Conservation (phyloP, 2,113 vertebrate species). For the Rhinopithecus roxellana region DNA sequence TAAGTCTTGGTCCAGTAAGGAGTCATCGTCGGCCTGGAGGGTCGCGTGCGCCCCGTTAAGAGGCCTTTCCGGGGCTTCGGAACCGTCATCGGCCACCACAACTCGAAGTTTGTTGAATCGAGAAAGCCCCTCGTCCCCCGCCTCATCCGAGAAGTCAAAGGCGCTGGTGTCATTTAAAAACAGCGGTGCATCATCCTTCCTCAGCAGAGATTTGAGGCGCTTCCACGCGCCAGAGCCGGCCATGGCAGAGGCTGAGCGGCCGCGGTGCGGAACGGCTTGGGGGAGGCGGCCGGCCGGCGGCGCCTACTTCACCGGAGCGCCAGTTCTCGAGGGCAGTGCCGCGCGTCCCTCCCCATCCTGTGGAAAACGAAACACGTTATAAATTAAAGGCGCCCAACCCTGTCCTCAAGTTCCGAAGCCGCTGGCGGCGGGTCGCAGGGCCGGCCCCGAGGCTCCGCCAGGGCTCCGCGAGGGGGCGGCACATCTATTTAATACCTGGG, state of each 20-base stretch:
- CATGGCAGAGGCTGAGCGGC: conserved; percentile 81
- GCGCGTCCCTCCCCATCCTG: conserved; percentile 42
- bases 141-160: conserved; percentile 92
- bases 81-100: conserved; percentile 91
- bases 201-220: conserved; percentile 87
- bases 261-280: neutral
- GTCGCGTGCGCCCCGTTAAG: conserved; percentile 83
- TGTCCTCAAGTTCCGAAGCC: neutral
- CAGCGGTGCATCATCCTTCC: conserved; percentile 79
- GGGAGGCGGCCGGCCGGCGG: neutral
- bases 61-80: conserved; percentile 72
- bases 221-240: conserved; percentile 86
- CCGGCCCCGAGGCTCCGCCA: neutral
- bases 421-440: neutral
- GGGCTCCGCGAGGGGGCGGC: conserved; percentile 4
- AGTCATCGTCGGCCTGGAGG: conserved; percentile 89
- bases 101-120: conserved; percentile 92
- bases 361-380: neutral
- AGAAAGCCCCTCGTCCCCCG: conserved; percentile 85
- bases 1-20: conserved; percentile 85
- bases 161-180: conserved; percentile 91
- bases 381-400: neutral
- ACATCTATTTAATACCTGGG: conserved; percentile 10
- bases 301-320: conserved; percentile 44
- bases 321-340: neutral